Conservation (phyloP, 2,888 invertebrate genomes). For the Sylvicola fuscatus region DNA sequence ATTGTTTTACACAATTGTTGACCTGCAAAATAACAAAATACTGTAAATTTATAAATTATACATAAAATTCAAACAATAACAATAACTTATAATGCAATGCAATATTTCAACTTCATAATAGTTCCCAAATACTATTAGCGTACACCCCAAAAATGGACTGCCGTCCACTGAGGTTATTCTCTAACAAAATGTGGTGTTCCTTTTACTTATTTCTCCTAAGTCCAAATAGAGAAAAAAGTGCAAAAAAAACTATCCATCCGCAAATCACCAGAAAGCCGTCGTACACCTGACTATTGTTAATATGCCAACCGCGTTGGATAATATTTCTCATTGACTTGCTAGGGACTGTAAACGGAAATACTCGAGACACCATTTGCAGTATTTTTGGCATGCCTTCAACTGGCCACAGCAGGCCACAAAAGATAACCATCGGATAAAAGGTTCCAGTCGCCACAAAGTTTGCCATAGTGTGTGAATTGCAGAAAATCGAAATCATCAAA, state of each 20-base stretch:
- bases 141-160: too few species aligned
- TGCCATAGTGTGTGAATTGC: conserved; percentile 55
- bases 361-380: conserved; percentile 37
- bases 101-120: too few species aligned
- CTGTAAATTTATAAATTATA: too few species aligned
- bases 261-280: conserved; percentile 46
- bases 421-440: conserved; percentile 72
- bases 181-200: too few species aligned
- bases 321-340: conserved; percentile 55
- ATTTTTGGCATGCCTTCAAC: conserved; percentile 42
- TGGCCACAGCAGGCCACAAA: conserved; percentile 61
- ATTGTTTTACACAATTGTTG: too few species aligned
- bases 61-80: too few species aligned
- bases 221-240: conserved; percentile 33
- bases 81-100: too few species aligned
- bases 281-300: conserved; percentile 47
- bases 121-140: too few species aligned
- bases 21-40: too few species aligned
- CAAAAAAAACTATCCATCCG: conserved; percentile 40
- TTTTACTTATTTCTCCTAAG: conserved; percentile 26
- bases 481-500: conserved; percentile 61
- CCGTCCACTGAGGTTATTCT: too few species aligned
- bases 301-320: conserved; percentile 50
- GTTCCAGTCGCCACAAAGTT: conserved; percentile 74
- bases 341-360: conserved; percentile 62